phyloP scores from a whole-genome alignment of 1,140 invertebrate genomes.

The Hesperophylax magnus region DNA sequence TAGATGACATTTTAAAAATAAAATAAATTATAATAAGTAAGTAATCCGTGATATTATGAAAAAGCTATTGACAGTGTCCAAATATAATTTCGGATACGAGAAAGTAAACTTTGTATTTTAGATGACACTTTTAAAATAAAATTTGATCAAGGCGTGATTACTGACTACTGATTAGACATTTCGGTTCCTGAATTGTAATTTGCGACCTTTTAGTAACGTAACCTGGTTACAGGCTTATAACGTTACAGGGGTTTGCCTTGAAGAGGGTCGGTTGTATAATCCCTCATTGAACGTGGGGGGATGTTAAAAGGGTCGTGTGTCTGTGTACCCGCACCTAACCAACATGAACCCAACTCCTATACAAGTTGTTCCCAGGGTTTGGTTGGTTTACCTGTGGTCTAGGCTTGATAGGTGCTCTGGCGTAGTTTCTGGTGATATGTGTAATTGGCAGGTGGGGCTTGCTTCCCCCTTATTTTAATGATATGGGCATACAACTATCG shows the following conservation, averaged over 20 bases:
- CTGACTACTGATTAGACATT: conserved; percentile 31
- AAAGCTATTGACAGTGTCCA: no score
- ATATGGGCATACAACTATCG: neutral
- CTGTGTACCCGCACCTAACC: neutral
- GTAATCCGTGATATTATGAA: no score
- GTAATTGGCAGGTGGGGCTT: neutral
- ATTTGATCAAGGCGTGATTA: conserved; percentile 21
- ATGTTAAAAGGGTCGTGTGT: conserved; percentile 53
- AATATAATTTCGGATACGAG: no score
- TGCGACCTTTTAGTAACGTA: conserved; percentile 40
- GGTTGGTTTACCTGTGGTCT: neutral
- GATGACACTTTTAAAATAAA: neutral
- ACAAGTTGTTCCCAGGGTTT: neutral
- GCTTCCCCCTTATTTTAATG: conserved; percentile 12
- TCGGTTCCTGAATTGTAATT: conserved; percentile 26
- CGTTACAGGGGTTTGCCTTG: conserved; percentile 36
- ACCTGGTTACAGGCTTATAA: conserved; percentile 29
- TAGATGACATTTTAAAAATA: no score
- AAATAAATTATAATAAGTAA: no score
- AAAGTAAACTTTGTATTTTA: neutral
- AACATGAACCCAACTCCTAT: neutral
- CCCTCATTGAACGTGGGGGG: conserved; percentile 41
- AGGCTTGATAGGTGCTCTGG: neutral
- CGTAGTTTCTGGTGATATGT: no score
- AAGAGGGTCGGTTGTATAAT: conserved; percentile 54